Evolutionary conservation across 2,797 vertebrate genomes (phyloP).

Genomic region (Pygocentrus nattereri): DNA sequence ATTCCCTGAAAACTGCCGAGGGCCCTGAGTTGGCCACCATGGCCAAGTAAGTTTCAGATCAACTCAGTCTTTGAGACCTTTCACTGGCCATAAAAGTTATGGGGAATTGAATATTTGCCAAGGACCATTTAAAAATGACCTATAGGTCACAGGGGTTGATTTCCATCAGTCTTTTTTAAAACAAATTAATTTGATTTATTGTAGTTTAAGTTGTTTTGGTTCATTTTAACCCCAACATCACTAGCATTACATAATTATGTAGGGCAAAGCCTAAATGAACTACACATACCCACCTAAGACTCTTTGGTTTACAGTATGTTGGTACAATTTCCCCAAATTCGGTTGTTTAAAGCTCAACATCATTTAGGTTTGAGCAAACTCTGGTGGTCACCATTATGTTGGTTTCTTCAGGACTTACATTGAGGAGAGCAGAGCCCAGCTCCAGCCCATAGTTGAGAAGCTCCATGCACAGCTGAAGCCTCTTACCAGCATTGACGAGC

Average conservation of each 20-base stretch:
- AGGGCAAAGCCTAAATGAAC: no score
- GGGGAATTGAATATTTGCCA: no score
- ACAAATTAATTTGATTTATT: no score
- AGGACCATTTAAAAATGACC: background rate
- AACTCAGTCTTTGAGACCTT: background rate
- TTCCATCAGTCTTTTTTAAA: no score
- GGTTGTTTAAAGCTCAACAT: background rate
- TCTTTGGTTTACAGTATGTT: no score
- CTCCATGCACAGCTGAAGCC: conserved; percentile 70
- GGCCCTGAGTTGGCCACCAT: conserved; percentile 66
- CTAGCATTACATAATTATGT: no score
- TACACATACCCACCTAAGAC: no score
- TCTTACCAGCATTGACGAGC: conserved; percentile 61
- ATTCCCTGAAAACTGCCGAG: conserved; percentile 71
- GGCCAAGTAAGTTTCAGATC: conserved; percentile 69
- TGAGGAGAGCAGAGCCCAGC: conserved; percentile 63
- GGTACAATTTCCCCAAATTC: no score
- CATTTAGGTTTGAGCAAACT: background rate
- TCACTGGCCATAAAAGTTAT: background rate
- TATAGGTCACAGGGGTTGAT: background rate
- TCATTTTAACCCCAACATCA: no score
- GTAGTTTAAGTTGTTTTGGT: no score
- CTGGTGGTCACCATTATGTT: background rate
- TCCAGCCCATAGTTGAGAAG: conserved; percentile 72
- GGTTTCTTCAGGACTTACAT: conserved; percentile 67